A percentile compares a stretch with the other conserved stretches of the same genome.
These are phyloP conservation scores for Chelonoidis abingdonii DNA, from an alignment of 2,113 vertebrate genomes.

Conservation along the genomic window DNA sequence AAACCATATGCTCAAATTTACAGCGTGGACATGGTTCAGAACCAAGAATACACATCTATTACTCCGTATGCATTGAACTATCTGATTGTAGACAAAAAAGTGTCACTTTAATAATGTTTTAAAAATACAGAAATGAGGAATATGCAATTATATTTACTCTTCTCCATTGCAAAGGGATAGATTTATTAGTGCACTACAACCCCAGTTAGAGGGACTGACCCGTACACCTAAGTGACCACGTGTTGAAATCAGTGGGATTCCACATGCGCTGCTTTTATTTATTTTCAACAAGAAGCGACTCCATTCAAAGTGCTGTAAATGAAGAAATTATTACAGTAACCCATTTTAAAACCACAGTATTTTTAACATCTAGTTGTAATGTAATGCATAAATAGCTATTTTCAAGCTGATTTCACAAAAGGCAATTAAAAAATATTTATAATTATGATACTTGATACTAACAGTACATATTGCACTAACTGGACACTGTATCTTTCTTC, in stretches of 20 bases:
- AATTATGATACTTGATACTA: not conserved
- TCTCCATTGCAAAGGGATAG: not conserved
- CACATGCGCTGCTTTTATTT: not conserved
- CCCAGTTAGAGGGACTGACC: not conserved
- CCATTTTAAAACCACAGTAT: not conserved
- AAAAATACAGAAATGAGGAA: accelerated
- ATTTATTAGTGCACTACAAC: not conserved
- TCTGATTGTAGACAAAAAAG: not conserved
- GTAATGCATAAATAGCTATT: not conserved
- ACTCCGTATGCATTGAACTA: not conserved
- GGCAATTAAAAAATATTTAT: not conserved
- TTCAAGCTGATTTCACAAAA: not conserved
- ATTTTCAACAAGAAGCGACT: not conserved
- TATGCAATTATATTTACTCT: not conserved
- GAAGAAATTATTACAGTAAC: not conserved
- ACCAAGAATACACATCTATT: not conserved
- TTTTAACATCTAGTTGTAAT: not conserved
- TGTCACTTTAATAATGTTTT: not conserved
- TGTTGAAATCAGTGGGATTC: not conserved
- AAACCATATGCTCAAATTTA: not conserved
- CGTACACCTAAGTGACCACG: not conserved
- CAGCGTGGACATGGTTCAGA: not conserved
- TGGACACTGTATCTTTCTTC: not conserved
- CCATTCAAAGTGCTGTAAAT: not conserved
- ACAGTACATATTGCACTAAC: not conserved